Percentiles rank a stretch among this genome's conserved stretches.
Evolutionary conservation across 1,140 invertebrate species (phyloP).

Genomic region (Anastatus disparis): DNA sequence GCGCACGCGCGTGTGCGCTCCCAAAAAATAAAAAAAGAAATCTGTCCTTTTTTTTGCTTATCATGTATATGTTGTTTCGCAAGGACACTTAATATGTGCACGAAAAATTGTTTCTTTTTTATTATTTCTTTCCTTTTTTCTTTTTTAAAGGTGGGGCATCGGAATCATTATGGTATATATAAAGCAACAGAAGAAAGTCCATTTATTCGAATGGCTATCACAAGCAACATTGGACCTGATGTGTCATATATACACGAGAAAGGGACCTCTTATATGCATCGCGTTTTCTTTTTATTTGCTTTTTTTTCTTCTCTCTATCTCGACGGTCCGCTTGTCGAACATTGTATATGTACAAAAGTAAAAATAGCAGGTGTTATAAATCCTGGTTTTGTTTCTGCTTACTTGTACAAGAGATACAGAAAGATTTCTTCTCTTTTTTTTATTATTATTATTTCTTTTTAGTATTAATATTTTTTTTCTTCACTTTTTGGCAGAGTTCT

Average conservation of each 20-base stretch:
- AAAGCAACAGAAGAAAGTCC: background rate
- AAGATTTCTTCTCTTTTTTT: constrained; percentile 4
- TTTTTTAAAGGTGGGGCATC: background rate
- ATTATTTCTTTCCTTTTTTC: background rate
- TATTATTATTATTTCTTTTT: too few relatives aligned
- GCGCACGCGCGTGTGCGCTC: background rate
- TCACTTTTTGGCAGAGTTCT: too few relatives aligned
- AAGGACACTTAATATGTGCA: too few relatives aligned
- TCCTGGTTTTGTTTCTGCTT: constrained; percentile 28
- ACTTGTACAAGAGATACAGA: constrained; percentile 13
- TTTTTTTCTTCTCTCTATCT: constrained; percentile 5
- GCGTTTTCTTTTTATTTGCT: background rate
- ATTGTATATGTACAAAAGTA: constrained; percentile 25
- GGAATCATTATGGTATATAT: background rate
- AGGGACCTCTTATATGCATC: background rate
- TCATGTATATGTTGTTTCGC: constrained; percentile 4
- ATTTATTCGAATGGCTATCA: constrained; percentile 26
- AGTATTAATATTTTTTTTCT: too few relatives aligned
- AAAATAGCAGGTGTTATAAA: constrained; percentile 34
- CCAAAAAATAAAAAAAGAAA: background rate
- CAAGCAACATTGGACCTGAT: background rate
- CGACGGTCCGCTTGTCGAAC: constrained; percentile 29
- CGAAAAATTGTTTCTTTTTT: too few relatives aligned
- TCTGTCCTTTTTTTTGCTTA: background rate
- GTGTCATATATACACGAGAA: too few relatives aligned